Percentiles rank a stretch among this genome's conserved stretches.
These are phyloP conservation scores for Meiosimyza decipiens DNA, from an alignment of 2,888 invertebrate species.

Conservation along the genomic window DNA sequence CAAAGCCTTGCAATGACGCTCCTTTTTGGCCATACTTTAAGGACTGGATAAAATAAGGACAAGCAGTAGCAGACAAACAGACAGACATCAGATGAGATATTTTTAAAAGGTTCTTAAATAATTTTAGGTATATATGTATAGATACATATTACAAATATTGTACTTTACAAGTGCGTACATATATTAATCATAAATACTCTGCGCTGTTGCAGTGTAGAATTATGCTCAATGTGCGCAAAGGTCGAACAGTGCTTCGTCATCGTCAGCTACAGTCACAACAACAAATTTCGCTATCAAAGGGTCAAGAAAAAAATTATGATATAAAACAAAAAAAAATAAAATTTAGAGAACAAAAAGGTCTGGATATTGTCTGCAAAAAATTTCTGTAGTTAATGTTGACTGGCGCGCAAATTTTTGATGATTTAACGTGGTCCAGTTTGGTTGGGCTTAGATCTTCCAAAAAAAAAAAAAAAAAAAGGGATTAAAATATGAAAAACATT, in stretches of 20 bases:
- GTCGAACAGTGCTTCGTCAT: not conserved
- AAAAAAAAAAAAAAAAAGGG: not conserved
- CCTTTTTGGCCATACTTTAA: no score
- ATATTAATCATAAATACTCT: constrained; percentile 7
- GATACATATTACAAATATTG: not conserved
- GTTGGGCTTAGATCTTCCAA: not conserved
- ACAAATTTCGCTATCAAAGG: not conserved
- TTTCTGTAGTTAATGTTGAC: not conserved
- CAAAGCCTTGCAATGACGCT: no score
- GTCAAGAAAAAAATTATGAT: not conserved
- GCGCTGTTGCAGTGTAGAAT: no score
- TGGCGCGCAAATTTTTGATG: constrained; percentile 1
- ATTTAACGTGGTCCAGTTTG: constrained; percentile 19
- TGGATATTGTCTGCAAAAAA: constrained; percentile 3
- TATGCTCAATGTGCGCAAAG: not conserved
- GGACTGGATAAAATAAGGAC: no score
- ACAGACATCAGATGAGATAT: constrained; percentile 17
- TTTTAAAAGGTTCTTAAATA: not conserved
- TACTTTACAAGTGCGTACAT: not conserved
- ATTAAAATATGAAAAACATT: constrained; percentile 14
- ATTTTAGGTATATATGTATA: not conserved
- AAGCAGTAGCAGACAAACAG: no score
- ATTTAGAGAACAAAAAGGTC: not conserved
- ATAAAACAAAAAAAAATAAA: not conserved
- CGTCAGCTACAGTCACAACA: constrained; percentile 12